A percentile compares a stretch with the other conserved stretches of the same genome.
phyloP scores from a whole-genome alignment of 2,113 vertebrate genomes.

The Manacus vitellinus region DNA sequence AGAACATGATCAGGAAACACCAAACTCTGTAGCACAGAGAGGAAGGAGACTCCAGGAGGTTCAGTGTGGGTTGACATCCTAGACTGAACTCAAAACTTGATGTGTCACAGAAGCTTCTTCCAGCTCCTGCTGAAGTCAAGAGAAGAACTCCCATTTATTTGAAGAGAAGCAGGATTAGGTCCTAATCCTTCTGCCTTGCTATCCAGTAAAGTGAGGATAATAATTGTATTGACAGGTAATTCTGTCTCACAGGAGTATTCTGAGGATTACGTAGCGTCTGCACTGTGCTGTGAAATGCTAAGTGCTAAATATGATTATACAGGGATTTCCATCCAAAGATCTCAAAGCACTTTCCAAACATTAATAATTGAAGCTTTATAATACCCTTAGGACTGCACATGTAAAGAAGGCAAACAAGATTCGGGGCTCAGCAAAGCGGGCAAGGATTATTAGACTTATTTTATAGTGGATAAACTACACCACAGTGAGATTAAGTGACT shows the following conservation, averaged over 20 bases:
- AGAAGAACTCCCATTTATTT: conserved; percentile 9
- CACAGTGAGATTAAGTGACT: conserved; percentile 54
- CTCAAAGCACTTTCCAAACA: conserved; percentile 70
- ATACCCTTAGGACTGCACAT: conserved; percentile 62
- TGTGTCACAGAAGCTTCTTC: conserved; percentile 3
- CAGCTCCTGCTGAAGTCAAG: neutral
- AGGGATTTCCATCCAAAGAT: conserved; percentile 69
- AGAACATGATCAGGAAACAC: neutral
- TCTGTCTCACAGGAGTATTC: conserved; percentile 68
- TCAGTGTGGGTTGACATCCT: neutral
- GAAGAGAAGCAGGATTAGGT: conserved; percentile 54
- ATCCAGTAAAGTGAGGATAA: conserved; percentile 67
- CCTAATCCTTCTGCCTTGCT: conserved; percentile 57
- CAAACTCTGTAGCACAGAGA: neutral
- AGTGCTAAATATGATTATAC: conserved; percentile 73
- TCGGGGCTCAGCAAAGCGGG: conserved; percentile 57
- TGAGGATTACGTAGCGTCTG: conserved; percentile 64
- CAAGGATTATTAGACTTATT: conserved; percentile 66
- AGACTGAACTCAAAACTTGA: neutral
- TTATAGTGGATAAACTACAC: conserved; percentile 57
- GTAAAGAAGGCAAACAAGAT: conserved; percentile 69
- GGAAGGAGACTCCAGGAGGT: neutral
- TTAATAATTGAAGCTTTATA: conserved; percentile 70
- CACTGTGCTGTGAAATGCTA: conserved; percentile 66
- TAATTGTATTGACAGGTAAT: conserved; percentile 72